Evolutionary conservation across 2,797 vertebrate species (phyloP).

Genomic region (Hippopotamyrus pictus): DNA sequence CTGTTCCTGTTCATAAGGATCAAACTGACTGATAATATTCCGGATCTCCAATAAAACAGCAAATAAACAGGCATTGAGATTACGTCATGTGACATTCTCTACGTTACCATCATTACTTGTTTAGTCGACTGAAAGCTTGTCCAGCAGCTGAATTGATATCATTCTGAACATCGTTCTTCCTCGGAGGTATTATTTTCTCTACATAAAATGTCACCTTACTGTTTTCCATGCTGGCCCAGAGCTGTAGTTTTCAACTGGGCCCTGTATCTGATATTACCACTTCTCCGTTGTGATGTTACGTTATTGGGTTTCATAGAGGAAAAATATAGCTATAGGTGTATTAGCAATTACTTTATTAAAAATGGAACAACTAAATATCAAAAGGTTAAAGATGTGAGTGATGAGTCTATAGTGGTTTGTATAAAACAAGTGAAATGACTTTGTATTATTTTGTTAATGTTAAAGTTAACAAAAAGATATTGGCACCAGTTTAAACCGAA

Average conservation of each 20-base stretch:
- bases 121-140: background rate
- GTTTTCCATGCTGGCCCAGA: background rate
- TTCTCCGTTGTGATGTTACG: background rate
- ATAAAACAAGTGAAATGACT: background rate
- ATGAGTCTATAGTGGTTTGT: background rate
- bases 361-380: background rate
- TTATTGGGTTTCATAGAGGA: background rate
- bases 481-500: background rate
- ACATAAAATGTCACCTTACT: background rate
- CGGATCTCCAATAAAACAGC: constrained; percentile 6
- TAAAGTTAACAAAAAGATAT: background rate
- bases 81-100: background rate
- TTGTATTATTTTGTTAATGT: background rate
- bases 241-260: background rate
- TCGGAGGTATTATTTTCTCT: background rate
- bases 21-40: constrained; percentile 1
- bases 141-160: background rate
- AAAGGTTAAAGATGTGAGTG: background rate
- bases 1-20: constrained; percentile 11
- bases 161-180: background rate
- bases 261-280: background rate
- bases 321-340: background rate
- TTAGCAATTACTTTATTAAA: background rate
- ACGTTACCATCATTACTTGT: background rate
- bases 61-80: background rate